Conservation (phyloP, 1,140 invertebrate species). For the Lepidurus apus region DNA sequence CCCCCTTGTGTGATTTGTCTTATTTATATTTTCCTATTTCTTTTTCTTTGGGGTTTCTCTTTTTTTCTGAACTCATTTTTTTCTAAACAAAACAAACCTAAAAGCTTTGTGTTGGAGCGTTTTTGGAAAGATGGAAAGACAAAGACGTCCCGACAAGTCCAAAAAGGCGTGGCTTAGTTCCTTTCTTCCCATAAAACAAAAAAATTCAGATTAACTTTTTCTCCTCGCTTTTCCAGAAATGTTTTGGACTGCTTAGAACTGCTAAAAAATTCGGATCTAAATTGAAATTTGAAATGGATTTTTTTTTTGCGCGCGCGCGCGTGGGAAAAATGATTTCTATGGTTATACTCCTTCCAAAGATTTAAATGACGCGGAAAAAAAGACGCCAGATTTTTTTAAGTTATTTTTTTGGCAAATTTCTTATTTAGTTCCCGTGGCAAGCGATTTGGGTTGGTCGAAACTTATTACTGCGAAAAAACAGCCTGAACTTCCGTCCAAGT, state of each 20-base stretch:
- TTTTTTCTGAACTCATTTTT: neutral
- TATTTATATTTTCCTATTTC: neutral
- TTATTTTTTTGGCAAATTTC: neutral
- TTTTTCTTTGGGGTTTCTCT: neutral
- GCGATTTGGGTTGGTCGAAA: slow-evolving; percentile 1
- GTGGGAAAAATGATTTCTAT: no score
- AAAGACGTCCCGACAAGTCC: neutral
- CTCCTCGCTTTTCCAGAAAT: neutral
- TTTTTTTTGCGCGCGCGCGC: no score
- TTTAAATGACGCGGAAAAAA: neutral
- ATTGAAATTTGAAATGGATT: no score
- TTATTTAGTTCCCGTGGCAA: neutral
- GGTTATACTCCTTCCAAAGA: neutral
- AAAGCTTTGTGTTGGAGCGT: neutral
- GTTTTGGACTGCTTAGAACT: neutral
- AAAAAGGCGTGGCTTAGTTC: slow-evolving; percentile 4
- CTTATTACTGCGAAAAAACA: neutral
- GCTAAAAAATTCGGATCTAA: no score
- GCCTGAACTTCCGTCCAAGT: slow-evolving; percentile 18
- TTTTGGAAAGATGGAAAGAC: neutral
- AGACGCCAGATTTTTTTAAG: neutral
- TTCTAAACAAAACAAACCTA: no score
- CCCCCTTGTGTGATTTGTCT: neutral
- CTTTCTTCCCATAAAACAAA: neutral
- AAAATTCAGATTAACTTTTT: neutral